Evolutionary conservation across 1,140 invertebrate genomes (phyloP).

Genomic region (Acromyrmex heyeri): DNA sequence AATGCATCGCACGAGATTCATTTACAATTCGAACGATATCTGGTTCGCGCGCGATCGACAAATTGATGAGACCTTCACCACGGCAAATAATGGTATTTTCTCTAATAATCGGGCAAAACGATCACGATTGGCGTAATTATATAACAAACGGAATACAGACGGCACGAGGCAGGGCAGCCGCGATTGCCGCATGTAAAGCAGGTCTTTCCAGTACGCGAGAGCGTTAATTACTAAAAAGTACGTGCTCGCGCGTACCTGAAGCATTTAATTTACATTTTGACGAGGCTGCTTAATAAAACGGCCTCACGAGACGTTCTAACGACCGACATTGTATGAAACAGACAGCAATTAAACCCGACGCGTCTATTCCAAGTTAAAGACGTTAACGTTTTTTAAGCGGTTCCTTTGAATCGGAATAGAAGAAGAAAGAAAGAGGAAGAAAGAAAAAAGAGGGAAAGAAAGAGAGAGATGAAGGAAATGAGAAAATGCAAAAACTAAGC

Average conservation of each 20-base stretch:
- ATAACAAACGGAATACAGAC: slow-evolving; percentile 35
- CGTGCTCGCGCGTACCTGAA: slow-evolving; percentile 48
- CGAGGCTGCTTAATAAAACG: slow-evolving; percentile 68
- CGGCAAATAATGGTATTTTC: slow-evolving; percentile 50
- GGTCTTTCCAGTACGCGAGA: slow-evolving; percentile 18
- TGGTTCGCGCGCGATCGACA: slow-evolving; percentile 25
- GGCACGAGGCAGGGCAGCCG: not conserved
- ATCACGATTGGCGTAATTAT: slow-evolving; percentile 50
- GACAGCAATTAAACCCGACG: slow-evolving; percentile 75
- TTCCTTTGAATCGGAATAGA: slow-evolving; percentile 33
- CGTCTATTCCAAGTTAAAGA: slow-evolving; percentile 67
- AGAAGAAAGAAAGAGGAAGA: slow-evolving; percentile 39
- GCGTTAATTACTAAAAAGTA: slow-evolving; percentile 66
- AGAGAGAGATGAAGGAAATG: slow-evolving; percentile 49
- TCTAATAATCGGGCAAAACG: slow-evolving; percentile 47
- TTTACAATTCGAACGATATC: slow-evolving; percentile 51
- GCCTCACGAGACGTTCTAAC: slow-evolving; percentile 18
- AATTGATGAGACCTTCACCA: slow-evolving; percentile 39
- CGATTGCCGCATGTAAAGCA: slow-evolving; percentile 33
- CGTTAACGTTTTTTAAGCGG: not conserved
- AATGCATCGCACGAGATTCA: slow-evolving; percentile 43
- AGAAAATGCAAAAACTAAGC: slow-evolving; percentile 55
- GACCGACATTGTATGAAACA: slow-evolving; percentile 65
- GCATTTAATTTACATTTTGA: slow-evolving; percentile 74
- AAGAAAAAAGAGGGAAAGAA: not conserved